These are phyloP conservation scores for Sciurus niger DNA, from an alignment of 2,113 vertebrate species.

Conservation along the genomic window DNA sequence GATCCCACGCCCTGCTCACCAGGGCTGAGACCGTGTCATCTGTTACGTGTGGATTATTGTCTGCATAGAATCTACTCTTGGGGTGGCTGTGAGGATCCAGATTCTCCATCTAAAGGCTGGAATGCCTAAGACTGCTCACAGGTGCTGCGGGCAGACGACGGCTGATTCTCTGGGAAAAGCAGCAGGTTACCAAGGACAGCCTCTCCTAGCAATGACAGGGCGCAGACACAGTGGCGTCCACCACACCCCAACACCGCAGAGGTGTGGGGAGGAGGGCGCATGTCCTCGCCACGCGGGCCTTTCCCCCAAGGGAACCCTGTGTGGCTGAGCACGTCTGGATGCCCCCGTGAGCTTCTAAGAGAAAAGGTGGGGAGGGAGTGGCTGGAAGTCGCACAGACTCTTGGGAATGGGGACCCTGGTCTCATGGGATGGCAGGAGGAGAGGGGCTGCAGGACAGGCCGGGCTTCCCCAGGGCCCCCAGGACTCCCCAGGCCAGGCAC, in stretches of 20 bases:
- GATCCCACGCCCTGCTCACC: fast-evolving
- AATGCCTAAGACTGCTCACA: fast-evolving
- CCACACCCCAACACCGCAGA: fast-evolving
- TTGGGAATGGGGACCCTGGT: not conserved
- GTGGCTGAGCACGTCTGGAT: not conserved
- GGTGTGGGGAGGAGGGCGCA: too few species aligned
- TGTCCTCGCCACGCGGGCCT: fast-evolving
- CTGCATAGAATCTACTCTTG: fast-evolving
- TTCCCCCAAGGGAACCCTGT: not conserved
- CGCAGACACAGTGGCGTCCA: fast-evolving
- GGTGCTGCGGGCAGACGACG: fast-evolving
- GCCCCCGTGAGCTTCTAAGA: fast-evolving
- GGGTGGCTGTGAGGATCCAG: too few species aligned
- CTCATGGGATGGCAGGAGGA: fast-evolving
- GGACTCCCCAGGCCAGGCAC: too few species aligned
- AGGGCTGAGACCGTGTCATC: fast-evolving
- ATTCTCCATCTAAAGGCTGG: not conserved
- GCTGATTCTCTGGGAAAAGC: not conserved
- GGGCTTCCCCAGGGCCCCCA: too few species aligned
- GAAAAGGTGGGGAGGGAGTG: not conserved
- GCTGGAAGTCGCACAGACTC: not conserved
- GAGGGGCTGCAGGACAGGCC: fast-evolving
- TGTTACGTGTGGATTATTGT: fast-evolving
- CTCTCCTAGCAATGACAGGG: fast-evolving
- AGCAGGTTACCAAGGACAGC: not conserved